These are phyloP conservation scores for Anneissia japonica DNA, from an alignment of 35 echinoderm and acorn worm species.

Conservation along the genomic window DNA sequence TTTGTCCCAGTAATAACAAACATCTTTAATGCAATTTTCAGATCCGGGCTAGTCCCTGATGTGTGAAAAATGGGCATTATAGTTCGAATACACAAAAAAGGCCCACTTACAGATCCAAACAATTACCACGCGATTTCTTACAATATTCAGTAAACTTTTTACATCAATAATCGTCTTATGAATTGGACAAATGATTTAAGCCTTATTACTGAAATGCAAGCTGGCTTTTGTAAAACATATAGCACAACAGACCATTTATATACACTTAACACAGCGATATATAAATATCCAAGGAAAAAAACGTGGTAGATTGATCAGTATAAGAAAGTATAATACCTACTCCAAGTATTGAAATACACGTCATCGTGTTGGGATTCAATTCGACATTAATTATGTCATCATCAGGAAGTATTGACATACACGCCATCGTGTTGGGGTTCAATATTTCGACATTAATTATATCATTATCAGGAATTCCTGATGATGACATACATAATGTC, in stretches of 20 bases:
- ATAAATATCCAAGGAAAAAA: conserved; percentile 6
- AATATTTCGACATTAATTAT: too few relatives aligned
- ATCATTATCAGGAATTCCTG: too few relatives aligned
- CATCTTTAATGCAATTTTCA: neutral
- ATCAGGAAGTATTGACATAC: too few relatives aligned
- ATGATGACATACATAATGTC: too few relatives aligned
- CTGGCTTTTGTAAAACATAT: neutral
- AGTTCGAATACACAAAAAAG: neutral
- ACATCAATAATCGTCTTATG: too few relatives aligned
- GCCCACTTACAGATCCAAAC: neutral
- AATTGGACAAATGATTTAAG: neutral
- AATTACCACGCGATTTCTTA: neutral
- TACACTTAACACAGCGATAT: neutral
- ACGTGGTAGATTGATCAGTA: conserved; percentile 1
- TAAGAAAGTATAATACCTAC: too few relatives aligned
- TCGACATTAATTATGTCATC: too few relatives aligned
- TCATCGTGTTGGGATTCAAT: too few relatives aligned
- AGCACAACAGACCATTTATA: conserved; percentile 2
- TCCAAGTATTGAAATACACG: too few relatives aligned
- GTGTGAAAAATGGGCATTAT: neutral
- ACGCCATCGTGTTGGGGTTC: too few relatives aligned
- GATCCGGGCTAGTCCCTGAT: neutral
- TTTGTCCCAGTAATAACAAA: neutral
- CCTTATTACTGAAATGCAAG: too few relatives aligned
- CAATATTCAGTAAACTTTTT: too few relatives aligned